Evolutionary conservation across 2,113 vertebrate species (phyloP).

Genomic region (Pseudorectes ferrugineus): DNA sequence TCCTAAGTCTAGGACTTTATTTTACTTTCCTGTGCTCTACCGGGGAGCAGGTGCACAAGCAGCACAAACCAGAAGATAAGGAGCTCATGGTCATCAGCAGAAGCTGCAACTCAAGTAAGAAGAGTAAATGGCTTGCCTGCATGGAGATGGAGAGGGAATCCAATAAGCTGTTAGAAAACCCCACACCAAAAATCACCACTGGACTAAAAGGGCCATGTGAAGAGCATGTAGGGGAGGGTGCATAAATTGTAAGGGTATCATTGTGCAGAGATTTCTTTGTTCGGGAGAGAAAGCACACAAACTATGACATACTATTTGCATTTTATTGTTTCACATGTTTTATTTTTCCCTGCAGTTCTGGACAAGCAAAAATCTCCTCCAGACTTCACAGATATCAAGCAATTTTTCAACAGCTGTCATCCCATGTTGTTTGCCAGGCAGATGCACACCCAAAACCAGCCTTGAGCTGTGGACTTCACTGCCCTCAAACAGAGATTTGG

Average conservation of each 20-base stretch:
- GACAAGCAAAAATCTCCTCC: not conserved
- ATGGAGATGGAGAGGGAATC: not conserved
- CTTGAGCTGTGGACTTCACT: not conserved
- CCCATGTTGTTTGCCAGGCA: not conserved
- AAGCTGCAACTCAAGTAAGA: not conserved
- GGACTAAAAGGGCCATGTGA: not conserved
- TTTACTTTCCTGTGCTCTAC: not conserved
- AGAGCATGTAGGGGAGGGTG: not conserved
- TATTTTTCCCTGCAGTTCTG: not conserved
- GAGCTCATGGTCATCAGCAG: not conserved
- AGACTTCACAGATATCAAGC: not conserved
- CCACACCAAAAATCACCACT: not conserved
- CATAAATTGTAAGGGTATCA: not conserved
- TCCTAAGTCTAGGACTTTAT: not conserved
- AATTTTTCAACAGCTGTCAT: not conserved
- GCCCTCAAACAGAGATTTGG: not conserved
- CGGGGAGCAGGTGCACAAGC: not conserved
- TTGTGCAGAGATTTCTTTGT: not conserved
- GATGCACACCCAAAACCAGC: not conserved
- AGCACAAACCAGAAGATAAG: not conserved
- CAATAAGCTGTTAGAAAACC: not conserved
- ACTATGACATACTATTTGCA: not conserved
- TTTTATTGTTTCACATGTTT: not conserved
- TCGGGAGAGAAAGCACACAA: not conserved
- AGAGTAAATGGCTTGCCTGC: not conserved